Base-by-base conservation (phyloP, 1,140 invertebrate genomes). In the Eupeodes corollae region DNA sequence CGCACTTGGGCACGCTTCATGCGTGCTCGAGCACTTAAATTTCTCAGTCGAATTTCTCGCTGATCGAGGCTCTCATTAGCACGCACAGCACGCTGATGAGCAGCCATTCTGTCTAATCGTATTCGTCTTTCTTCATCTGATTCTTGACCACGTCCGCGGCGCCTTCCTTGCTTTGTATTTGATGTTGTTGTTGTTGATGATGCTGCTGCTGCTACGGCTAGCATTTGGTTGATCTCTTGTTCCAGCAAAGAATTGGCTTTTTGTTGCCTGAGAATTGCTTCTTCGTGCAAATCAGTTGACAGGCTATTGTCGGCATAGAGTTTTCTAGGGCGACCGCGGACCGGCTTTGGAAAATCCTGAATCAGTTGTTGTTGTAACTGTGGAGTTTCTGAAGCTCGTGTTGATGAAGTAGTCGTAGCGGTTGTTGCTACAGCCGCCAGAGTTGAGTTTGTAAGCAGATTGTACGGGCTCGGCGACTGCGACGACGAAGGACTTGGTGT, bases 21-120 rank as follows among this genome's bases (percentile, higher is more conserved):
- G 3, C 65, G 65, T 34, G 65, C 65, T n/a, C 65, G 49, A 38
- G 64, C 63, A 18, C 61, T 64, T 1, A 68, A 46, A 46, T 68
- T 65, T 41, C 58, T 58, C 5, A 77, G 56, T 1, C 75, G 67
- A 3, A 54, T 32, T 6, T 68, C 63, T 0, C 75, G 69, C 54
- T 76, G 73, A 18, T 75, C 73, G 2, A 72, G 71, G 15, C 69
- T 69, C 52, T 77, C 74, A 47, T 75, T 75, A 2, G 74, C 74
- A 3, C 75, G 63, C 30, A 64, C 50, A 2, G 56, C 54, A 10
- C 65, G 51, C 52, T 67, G 65, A 47, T 66, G 59, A 14, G 65
- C 62, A 2, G 65, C 65, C 73, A 69, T 54, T 63, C 70, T 49
- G 63, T 73, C 47, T 21, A 67, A 44, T 0, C 64, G 56, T 5